These are phyloP conservation scores for Sycophila sp. DNA, from an alignment of 1,140 invertebrate species.

Conservation along the genomic window DNA sequence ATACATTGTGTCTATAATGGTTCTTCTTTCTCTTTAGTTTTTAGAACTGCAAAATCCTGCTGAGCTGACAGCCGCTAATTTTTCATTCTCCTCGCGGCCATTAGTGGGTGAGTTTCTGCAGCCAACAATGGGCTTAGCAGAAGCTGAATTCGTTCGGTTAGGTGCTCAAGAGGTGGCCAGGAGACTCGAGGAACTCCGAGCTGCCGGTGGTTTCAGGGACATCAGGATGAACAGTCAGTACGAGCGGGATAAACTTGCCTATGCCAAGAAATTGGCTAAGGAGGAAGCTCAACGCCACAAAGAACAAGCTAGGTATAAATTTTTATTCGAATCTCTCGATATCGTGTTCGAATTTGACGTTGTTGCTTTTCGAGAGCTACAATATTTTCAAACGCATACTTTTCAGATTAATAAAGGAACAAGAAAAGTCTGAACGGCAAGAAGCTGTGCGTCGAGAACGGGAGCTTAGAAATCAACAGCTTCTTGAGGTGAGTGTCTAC, in stretches of 20 bases:
- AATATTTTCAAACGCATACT: no score
- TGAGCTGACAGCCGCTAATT: slow-evolving; percentile 86
- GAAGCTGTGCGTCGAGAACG: slow-evolving; percentile 80
- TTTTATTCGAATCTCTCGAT: no score
- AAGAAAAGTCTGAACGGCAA: slow-evolving; percentile 81
- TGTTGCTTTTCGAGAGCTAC: no score
- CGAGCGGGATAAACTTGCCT: slow-evolving; percentile 71
- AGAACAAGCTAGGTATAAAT: slow-evolving; percentile 68
- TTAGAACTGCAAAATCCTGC: slow-evolving; percentile 79
- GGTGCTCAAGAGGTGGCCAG: slow-evolving; percentile 66
- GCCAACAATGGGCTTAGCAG: slow-evolving; percentile 63
- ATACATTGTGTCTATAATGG: not conserved
- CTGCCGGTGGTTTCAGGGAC: slow-evolving; percentile 58
- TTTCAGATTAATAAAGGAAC: slow-evolving; percentile 75
- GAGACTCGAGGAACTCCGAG: slow-evolving; percentile 71
- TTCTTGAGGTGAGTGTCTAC: slow-evolving; percentile 70
- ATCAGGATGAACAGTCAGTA: slow-evolving; percentile 61
- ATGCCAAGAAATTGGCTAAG: slow-evolving; percentile 67
- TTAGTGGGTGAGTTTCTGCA: slow-evolving; percentile 92
- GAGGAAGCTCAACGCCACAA: slow-evolving; percentile 70
- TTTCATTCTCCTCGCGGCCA: slow-evolving; percentile 89
- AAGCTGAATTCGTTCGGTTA: slow-evolving; percentile 63
- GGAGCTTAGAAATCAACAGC: slow-evolving; percentile 78
- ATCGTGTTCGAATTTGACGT: no score
- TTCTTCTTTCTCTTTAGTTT: slow-evolving; percentile 67